Conservation (phyloP, 2,797 vertebrate genomes). For the Arctocebus calabarensis region DNA sequence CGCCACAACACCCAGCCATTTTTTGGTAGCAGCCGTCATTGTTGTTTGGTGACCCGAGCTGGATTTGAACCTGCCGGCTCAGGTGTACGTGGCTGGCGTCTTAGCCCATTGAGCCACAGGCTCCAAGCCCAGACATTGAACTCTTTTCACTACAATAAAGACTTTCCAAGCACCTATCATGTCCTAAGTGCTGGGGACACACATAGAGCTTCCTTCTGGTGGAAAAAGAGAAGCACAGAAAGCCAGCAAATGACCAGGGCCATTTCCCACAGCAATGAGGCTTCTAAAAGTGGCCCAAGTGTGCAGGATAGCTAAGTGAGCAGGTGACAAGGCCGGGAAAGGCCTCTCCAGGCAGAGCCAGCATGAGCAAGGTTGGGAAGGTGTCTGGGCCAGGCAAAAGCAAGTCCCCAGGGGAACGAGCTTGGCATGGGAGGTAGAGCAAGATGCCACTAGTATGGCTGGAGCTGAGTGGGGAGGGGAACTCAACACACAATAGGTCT, state of each 20-base stretch:
- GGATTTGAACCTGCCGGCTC: too few relatives aligned
- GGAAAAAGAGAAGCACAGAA: not conserved
- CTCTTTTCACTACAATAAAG: not conserved
- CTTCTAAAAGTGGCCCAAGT: too few relatives aligned
- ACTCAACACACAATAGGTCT: not conserved
- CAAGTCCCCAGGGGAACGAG: not conserved
- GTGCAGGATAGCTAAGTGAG: not conserved
- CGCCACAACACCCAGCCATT: too few relatives aligned
- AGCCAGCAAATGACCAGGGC: not conserved
- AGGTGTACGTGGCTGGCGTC: too few relatives aligned
- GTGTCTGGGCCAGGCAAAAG: accelerated
- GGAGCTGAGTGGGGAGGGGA: not conserved
- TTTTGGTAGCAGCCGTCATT: too few relatives aligned
- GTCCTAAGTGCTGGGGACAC: not conserved
- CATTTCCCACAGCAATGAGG: not conserved
- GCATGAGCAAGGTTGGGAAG: not conserved
- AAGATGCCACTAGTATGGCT: not conserved
- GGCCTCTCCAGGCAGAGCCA: not conserved
- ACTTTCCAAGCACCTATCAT: not conserved
- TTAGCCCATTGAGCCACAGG: too few relatives aligned
- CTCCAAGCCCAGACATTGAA: too few relatives aligned
- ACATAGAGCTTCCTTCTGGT: not conserved
- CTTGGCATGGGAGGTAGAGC: not conserved
- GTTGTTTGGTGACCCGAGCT: too few relatives aligned
- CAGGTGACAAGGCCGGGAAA: not conserved